Evolutionary conservation across 2,888 invertebrate genomes (phyloP), one percentile per base, ranked within the genome.

Genomic region (Troides oblongomaculatus): DNA sequence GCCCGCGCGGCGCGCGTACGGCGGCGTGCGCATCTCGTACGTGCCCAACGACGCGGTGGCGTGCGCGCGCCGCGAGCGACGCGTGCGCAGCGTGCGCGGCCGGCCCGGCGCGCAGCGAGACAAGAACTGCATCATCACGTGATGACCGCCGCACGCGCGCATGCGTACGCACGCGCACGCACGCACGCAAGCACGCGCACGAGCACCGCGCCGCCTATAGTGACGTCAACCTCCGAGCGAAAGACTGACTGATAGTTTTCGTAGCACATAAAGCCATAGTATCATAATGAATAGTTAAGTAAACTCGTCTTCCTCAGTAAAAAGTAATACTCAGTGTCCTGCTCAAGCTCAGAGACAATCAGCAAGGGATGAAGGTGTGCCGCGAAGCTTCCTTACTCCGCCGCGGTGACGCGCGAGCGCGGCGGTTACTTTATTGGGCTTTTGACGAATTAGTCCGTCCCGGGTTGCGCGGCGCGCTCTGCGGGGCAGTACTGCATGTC

Each of bases 41-140:
- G 98, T 98, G 74, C 98, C 98, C 76, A 98, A 97, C 86, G 98
- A 97, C 88, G 96, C 97, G 7, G 93, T 97, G 64, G 97, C 97
- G 70, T 96, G 96, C 81, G 97, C 97, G 64, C 94, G 95, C 77
- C 93, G 96, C 72, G 94, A 96, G 68, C 93, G 95, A 75, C 93
- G 85, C 81, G 80, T 89, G 46, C 36, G 36, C 36, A 8, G 36
- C 50, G 50, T 3, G 50, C 53, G 17, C 53, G 18, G 18, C 8
- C 39, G 39, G 39, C 39, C 39, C 85, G 94, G 94, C 82, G 94
- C 93, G 95, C 79, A 82, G 94, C 93, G 95, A 79, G 95, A 95
- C 81, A 97, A 97, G 82, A 97, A 97, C 88, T 97, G 97, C 88
- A 95, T 96, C 78, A 95, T 97, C 84, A 97, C 97, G 93, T 97